Base-by-base conservation (phyloP, 35 echinoderm and acorn worm species). In the Apostichopus parvimensis region DNA sequence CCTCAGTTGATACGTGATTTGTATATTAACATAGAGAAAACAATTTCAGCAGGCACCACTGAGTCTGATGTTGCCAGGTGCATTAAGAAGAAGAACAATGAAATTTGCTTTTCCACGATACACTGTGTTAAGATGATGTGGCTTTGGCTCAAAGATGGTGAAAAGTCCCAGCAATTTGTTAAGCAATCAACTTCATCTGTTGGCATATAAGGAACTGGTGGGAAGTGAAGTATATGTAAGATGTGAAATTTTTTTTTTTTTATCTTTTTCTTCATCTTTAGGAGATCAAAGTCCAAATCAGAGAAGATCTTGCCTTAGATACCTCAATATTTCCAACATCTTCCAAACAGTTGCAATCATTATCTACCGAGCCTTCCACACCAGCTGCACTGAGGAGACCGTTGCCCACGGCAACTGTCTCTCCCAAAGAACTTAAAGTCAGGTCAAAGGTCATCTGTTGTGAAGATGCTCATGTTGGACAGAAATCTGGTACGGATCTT, bases 221-320 rank as follows among this genome's bases (percentile, higher is more conserved):
- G 34, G 34, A 45, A 45, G n/a, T 45, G 34, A 45, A 45, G 34
- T 45, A 4, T 45, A 45, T 4, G 4, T 45, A 45, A 45, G 4
- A 45, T 45, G 34, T 2, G 4, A 34, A 34, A 1, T 0, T 54
- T 9, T 77, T 85, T 12, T 60, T 92, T 56, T 86, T 57, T 77
- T n/a, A n/a, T n/a, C n/a, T n/a, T 0, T 14, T 86, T 81, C 20
- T 75, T 78, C 65, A 62, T 59, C 54, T 59, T 61, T 62, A 96
- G 95, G 95, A 96, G 71, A 78, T 96, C 56, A 91, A 68, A 83
- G 90, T 96, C 77, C 95, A 96, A 57, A 94, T 96, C 66, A 26
- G 95, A 9, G 79, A 93, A 87, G 95, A 96, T 77, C 77, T 96
- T 61, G 95, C 89, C 70, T 23, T 96, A 13, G 95, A 96, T 81